Evolutionary conservation across 2,888 invertebrate species (phyloP), one percentile per base, ranked within the genome.

Genomic region (Leptopterna dolabrata): DNA sequence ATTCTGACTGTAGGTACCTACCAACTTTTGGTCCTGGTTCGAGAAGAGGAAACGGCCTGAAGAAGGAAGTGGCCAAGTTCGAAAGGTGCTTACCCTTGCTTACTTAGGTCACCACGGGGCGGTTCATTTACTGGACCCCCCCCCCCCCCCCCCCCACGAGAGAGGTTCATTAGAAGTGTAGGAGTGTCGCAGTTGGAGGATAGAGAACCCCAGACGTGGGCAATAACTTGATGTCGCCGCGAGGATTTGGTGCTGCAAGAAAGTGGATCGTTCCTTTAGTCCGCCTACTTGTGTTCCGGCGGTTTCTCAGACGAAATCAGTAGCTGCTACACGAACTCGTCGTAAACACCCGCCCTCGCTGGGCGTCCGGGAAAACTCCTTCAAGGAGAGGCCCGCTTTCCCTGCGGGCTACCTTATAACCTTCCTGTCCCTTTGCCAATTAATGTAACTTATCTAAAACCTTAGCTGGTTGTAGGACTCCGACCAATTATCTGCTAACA

Each of bases 301-400:
- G 73, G 73, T 73, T 30, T 41, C 73, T 73, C 73, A 73, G 41
- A 30, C 30, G 73, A 73, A n/a, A 73, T 73, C 73, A 73, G 73
- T 73, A 73, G 73, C 73, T 30, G 73, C 73, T 30, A 30, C 73
- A 73, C 73, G 73, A 73, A 73, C 73, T 36, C 73, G 36, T 73
- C 73, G 73, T 73, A 73, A 73, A 73, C 73, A 73, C 36, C 73
- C 24, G 24, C 63, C 63, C 27, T 27, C 63, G 19, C 19, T n/a
- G 6, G 19, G 80, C 11, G 19, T 1, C 0, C 80, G 3, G 80
- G 45, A 29, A 80, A 63, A 80, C 45, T 30, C 51, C 80, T 51
- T 80, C 47, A 45, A 51, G 47, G 47, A 27, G 24, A 63, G 47
- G n/a, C 45, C 41, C 80, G 24, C 43, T 43, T 47, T 80, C 80